Base-by-base conservation (phyloP, 2,113 vertebrate genomes). In the Passer domesticus region DNA sequence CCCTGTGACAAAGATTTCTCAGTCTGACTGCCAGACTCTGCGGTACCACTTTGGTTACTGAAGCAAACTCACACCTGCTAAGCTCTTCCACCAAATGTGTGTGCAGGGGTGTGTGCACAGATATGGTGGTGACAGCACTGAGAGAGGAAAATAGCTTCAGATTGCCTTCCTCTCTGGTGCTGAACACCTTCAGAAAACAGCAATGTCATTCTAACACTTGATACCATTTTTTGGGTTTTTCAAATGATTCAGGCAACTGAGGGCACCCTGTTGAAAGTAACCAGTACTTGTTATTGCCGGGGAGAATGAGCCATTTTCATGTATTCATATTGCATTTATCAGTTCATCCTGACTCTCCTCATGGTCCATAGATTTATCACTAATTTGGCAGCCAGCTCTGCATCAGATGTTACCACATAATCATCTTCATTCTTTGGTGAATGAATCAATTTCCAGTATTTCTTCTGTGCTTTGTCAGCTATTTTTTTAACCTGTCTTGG, bases 381-480 rank as follows among this genome's bases (percentile, higher is more conserved):
- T 4, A 98, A 97, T 92, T 99, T 98, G 67, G 98, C 98, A 50
- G 98, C 98, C 93, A 99, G 97, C 55, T 99, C 98, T 5, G 98
- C 98, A 11, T 99, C 98, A 5, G 98, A 98, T 1, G 97, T 98
- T 95, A 98, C 98, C 76, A 98, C 97, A 24, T 98, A 97, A 56
- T 99, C 98, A 41, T 98, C 98, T 95, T 99, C 97, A 88, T 99
- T 99, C 94, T 99, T 98, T 98, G 92, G 98, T 98, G 96, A 53
- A 97, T 99, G 97, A 80, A 98, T 98, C 31, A 96, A 98, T 97
- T 99, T 98, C 98, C 98, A 98, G 62, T 98, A 98, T 95, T 99
- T 99, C 95, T 98, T 98, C 94, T 98, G 98, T 97, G 98, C 98
- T 97, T 98, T 98, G 33, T 98, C 97, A 92, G 98, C 89, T 97